Base-by-base conservation (phyloP, 2,797 vertebrate genomes). In the Falco biarmicus region DNA sequence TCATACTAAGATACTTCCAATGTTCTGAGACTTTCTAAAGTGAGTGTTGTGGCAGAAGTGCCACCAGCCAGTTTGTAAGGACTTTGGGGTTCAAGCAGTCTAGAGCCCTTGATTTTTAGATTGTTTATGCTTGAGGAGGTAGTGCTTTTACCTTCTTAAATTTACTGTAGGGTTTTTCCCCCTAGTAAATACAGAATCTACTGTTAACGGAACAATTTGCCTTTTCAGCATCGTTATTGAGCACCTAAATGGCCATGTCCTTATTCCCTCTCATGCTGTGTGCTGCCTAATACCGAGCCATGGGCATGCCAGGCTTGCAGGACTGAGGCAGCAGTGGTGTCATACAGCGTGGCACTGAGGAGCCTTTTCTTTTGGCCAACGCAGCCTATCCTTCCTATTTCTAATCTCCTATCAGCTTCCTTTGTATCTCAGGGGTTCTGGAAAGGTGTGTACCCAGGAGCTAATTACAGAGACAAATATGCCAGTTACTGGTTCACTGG, bases 381-480 rank as follows among this genome's bases (percentile, higher is more conserved):
- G 4, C 53, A 80, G 6, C 68, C 48, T 89, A 8, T 45, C 41
- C 69, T 71, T 89, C 37, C 79, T 81, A 11, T 61, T 75, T 64
- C 37, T 39, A 74, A 63, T 64, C 18, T 80, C 37, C 45, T 63
- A 80, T 48, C 37, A 73, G 22, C 31, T 89, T 83, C 39, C 25
- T 14, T 79, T 9, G 3, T 39, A 69, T 24, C 47, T 70, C 13
- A 16, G 37, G 45, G 31, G 32, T 74, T 91, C 82, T 92, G 60
- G 18, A 54, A 77, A 70, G 66, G 28, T 80, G 31, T 69, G 15
- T 57, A n/a, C 29, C 50, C 24, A 57, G 64, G 14, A 87, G 66
- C 81, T 91, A 77, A 95, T 96, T 93, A 85, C 78, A 68, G 66
- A 74, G 31, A 80, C n/a, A 76, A 11, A 45, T 70, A 83, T 13